Evolutionary conservation across 2,113 vertebrate genomes (phyloP).

Genomic region (Syngnathus scovelli): DNA sequence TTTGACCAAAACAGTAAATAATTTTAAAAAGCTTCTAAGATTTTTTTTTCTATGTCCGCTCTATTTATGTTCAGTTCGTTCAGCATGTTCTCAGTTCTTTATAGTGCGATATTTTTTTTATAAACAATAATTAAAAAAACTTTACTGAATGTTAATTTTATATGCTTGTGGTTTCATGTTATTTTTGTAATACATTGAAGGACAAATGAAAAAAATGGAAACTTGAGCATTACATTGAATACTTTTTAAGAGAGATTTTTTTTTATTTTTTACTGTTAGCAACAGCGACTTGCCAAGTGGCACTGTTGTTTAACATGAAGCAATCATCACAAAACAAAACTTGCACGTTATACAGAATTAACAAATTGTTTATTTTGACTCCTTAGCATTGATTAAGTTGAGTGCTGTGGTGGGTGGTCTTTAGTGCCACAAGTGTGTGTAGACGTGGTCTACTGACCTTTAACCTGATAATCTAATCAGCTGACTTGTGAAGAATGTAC

Average conservation of each 20-base stretch:
- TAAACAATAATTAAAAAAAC: slow-evolving; percentile 67
- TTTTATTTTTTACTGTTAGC: no score
- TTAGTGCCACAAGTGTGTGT: background rate
- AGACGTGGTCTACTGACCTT: slow-evolving; percentile 2
- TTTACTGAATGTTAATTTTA: slow-evolving; percentile 39
- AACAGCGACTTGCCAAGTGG: background rate
- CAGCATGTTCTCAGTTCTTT: slow-evolving; percentile 74
- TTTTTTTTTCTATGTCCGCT: slow-evolving; percentile 22
- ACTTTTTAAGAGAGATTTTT: no score
- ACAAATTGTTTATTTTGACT: no score
- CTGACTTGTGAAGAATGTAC: slow-evolving; percentile 3
- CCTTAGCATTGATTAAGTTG: background rate
- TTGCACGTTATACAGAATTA: background rate
- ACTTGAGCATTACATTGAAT: no score
- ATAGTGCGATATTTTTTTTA: slow-evolving; percentile 67
- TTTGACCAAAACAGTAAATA: slow-evolving; percentile 5
- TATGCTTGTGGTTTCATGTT: background rate
- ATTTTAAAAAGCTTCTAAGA: slow-evolving; percentile 5
- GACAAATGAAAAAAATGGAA: background rate
- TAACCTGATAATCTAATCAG: slow-evolving; percentile 8
- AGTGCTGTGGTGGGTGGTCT: background rate
- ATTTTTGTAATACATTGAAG: background rate
- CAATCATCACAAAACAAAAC: background rate
- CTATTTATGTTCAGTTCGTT: slow-evolving; percentile 68
- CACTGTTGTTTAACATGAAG: background rate